A percentile compares a stretch with the other conserved stretches of the same genome.
Evolutionary conservation across 2,888 invertebrate species (phyloP).

Genomic region (Helicoverpa assulta): DNA sequence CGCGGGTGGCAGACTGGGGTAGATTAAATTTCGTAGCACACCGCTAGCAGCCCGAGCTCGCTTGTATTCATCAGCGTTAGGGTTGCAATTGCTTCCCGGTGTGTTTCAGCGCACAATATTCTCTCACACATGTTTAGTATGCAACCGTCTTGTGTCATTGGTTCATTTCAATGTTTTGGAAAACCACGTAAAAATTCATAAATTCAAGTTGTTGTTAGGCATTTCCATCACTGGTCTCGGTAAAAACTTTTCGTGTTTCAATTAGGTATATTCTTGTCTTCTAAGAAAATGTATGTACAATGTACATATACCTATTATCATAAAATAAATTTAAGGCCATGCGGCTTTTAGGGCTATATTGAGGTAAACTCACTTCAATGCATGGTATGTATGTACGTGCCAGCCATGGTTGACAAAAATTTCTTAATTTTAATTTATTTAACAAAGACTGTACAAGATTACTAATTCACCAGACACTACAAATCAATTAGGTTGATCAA

Average conservation of each 20-base stretch:
- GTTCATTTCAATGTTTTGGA: conserved; percentile 13
- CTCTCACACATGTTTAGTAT: conserved; percentile 34
- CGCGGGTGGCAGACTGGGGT: conserved; percentile 84
- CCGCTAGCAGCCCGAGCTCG: conserved; percentile 79
- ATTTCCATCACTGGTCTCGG: too few species aligned
- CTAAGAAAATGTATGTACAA: too few species aligned
- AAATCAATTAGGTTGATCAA: neutral
- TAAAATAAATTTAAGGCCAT: too few species aligned
- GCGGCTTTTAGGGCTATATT: too few species aligned
- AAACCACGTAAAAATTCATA: neutral
- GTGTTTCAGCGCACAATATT: conserved; percentile 71
- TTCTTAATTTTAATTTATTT: neutral
- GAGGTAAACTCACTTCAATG: too few species aligned
- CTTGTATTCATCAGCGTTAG: conserved; percentile 86
- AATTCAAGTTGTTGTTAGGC: too few species aligned
- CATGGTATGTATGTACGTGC: too few species aligned
- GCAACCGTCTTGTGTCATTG: conserved; percentile 14
- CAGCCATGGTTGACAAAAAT: too few species aligned
- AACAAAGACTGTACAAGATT: neutral
- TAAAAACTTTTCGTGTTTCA: too few species aligned
- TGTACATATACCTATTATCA: too few species aligned
- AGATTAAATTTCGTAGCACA: conserved; percentile 88
- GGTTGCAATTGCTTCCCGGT: conserved; percentile 82
- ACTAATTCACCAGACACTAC: neutral
- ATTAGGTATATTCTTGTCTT: too few species aligned